Conservation (phyloP, 2,797 vertebrate species). For the Brotula barbata region DNA sequence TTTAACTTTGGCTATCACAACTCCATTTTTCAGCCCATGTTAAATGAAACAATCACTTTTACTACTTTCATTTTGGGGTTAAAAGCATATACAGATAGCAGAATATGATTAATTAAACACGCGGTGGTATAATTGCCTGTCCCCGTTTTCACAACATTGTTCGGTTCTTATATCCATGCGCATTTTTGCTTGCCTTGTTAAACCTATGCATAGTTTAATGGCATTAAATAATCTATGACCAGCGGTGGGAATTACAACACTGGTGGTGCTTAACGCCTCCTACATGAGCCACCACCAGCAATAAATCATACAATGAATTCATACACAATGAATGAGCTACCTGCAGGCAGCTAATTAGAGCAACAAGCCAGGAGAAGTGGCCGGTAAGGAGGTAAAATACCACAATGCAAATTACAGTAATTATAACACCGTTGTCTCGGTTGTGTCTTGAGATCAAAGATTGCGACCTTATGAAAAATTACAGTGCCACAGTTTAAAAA, state of each 20-base stretch:
- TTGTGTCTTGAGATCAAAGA: constrained; percentile 20
- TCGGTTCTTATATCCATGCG: not conserved
- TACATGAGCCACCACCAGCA: constrained; percentile 2
- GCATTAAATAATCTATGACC: constrained; percentile 8
- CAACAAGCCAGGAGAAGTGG: constrained; percentile 24
- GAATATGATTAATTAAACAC: too few relatives aligned
- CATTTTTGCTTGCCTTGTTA: constrained; percentile 9
- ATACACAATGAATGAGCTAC: constrained; percentile 19
- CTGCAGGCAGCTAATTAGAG: constrained; percentile 10
- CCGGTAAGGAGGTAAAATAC: constrained; percentile 34
- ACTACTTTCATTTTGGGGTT: too few relatives aligned
- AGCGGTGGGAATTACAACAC: not conserved
- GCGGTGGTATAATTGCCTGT: too few relatives aligned
- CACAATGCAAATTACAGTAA: constrained; percentile 35
- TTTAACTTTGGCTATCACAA: not conserved
- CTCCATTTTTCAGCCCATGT: not conserved
- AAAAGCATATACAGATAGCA: too few relatives aligned
- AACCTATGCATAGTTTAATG: constrained; percentile 1
- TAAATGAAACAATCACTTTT: not conserved
- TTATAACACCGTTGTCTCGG: constrained; percentile 21
- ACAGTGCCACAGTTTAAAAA: constrained; percentile 11
- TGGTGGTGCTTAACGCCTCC: constrained; percentile 8
- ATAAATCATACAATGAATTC: constrained; percentile 26
- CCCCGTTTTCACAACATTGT: not conserved
- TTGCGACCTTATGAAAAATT: too few relatives aligned